Base-by-base conservation (phyloP, 2,797 vertebrate species). In the Scyliorhinus canicula region DNA sequence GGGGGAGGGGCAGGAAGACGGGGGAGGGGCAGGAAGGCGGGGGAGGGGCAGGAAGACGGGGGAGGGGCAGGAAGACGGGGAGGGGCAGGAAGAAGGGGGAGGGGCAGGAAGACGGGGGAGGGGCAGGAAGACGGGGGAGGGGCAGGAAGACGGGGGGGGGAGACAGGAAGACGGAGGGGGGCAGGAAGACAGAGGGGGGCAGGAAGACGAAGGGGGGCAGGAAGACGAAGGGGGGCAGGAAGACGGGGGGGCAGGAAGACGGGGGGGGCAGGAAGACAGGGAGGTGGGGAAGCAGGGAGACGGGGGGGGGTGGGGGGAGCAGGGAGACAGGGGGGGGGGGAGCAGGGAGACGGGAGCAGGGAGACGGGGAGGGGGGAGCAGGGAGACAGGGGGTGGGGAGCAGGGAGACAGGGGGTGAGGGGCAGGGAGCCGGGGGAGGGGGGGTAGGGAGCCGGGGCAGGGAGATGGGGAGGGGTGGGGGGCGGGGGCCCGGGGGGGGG, bases 351-450 rank as follows among this genome's bases (percentile, higher is more conserved):
- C n/a, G n/a, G n/a, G n/a, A n/a, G n/a, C n/a, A n/a, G n/a, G 11
- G 19, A 65, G 63, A 1, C 11, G 63, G 63, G 65, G 91, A 3
- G 77, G 71, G 9, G 11, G 31, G 31, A 31, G 93, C 74, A 84
- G 28, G 35, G 95, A 77, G 71, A 14, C 9, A 12, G 31, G 71
- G 95, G 95, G 96, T 93, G 95, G 95, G 91, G 93, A 95, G 88
- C 79, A 65, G 57, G 95, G 63, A 95, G 95, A 74, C 93, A 95
- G 95, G 95, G 71, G 90, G 79, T 77, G 95, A 65, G 90, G 26
- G 14, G 95, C 40, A 19, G 16, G 90, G 55, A 67, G 95, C 31
- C 69, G 93, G 85, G 50, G 93, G 95, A 50, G 88, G 40, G 52
- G 95, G 67, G 79, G 57, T 44, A n/a, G 19, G 74, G 28, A 21